A percentile compares a stretch with the other conserved stretches of the same genome.
phyloP scores from a whole-genome alignment of 2,888 invertebrate species.

The Mactromeris polynyma region DNA sequence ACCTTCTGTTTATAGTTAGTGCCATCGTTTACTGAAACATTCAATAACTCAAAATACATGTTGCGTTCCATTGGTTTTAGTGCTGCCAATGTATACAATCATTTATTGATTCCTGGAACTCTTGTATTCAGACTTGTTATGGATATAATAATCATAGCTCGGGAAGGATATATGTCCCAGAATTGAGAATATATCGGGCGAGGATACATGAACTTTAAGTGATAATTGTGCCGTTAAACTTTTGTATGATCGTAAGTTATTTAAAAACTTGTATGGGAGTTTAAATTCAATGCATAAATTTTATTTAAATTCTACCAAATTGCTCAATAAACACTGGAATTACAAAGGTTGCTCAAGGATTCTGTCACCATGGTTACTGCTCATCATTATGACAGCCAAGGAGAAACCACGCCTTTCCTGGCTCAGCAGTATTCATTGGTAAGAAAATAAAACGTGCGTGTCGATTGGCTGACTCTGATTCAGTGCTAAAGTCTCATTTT shows the following conservation, averaged over 20 bases:
- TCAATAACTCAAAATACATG: background rate
- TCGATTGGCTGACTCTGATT: too few species aligned
- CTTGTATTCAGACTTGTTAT: too few species aligned
- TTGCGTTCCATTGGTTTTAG: background rate
- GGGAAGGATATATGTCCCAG: too few species aligned
- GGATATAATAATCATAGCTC: too few species aligned
- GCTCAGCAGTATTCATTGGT: slow-evolving; percentile 64
- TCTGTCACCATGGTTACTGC: slow-evolving; percentile 59
- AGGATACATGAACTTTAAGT: too few species aligned
- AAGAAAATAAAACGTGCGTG: slow-evolving; percentile 24
- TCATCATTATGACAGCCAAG: slow-evolving; percentile 62
- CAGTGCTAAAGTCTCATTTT: too few species aligned
- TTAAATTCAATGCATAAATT: background rate
- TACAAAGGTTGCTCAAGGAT: slow-evolving; percentile 19
- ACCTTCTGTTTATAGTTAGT: background rate
- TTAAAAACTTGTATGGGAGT: background rate
- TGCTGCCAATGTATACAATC: background rate
- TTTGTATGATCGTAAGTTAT: background rate
- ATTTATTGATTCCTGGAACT: background rate
- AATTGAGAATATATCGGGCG: too few species aligned
- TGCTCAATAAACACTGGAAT: slow-evolving; percentile 21
- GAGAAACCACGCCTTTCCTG: slow-evolving; percentile 63
- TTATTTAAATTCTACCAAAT: background rate
- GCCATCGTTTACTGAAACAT: background rate
- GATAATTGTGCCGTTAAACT: too few species aligned